Percentiles rank a stretch among this genome's conserved stretches.
Conservation (phyloP, 1,140 invertebrate genomes). For the Asobara japonica region DNA sequence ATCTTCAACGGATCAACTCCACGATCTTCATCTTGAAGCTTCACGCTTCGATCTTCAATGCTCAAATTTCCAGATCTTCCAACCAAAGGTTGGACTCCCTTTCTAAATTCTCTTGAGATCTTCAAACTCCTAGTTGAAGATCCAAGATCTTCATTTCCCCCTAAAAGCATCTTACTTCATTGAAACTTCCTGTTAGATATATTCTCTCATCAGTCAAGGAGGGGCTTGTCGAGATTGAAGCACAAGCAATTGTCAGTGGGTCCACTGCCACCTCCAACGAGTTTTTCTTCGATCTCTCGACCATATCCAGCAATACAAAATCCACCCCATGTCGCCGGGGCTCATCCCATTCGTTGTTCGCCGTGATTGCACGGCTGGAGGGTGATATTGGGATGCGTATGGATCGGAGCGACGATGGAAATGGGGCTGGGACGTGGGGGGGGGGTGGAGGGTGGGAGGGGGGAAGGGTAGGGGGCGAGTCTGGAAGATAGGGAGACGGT, state of each 20-base stretch:
- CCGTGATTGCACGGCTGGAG: constrained; percentile 62
- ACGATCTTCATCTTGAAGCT: too few relatives aligned
- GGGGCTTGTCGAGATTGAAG: constrained; percentile 58
- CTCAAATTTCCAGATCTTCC: too few relatives aligned
- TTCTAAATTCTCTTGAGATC: too few relatives aligned
- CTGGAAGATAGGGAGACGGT: constrained; percentile 30
- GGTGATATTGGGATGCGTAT: constrained; percentile 60
- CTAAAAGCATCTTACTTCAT: too few relatives aligned
- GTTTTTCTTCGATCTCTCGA: constrained; percentile 28
- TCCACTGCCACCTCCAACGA: constrained; percentile 42
- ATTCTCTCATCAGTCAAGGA: too few relatives aligned
- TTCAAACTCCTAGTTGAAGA: too few relatives aligned
- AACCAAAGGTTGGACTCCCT: too few relatives aligned
- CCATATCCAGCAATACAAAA: constrained; percentile 12
- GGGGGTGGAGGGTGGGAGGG: constrained; percentile 28
- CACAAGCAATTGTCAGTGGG: constrained; percentile 53
- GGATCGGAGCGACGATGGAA: constrained; percentile 35
- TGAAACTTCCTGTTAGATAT: too few relatives aligned
- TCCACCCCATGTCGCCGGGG: constrained; percentile 38
- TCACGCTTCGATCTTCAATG: too few relatives aligned
- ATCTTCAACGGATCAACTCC: too few relatives aligned
- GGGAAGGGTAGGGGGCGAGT: too few relatives aligned
- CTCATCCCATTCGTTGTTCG: constrained; percentile 62
- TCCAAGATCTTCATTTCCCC: too few relatives aligned
- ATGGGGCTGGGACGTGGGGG: constrained; percentile 24